These are phyloP conservation scores for Volucella zonaria DNA, from an alignment of 2,888 invertebrate species.

Conservation along the genomic window DNA sequence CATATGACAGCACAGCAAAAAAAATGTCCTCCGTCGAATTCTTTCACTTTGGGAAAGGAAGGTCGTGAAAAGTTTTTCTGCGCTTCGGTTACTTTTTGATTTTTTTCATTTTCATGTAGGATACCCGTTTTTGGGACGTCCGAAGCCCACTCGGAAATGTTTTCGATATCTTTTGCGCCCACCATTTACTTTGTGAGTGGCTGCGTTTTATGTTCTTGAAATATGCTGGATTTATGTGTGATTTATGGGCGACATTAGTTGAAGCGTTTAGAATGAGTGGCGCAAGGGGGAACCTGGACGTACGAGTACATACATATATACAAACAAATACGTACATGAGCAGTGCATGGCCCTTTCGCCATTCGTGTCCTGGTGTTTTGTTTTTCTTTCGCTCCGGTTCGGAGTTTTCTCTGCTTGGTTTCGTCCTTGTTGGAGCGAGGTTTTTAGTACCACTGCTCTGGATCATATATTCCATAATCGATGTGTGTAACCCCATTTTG, in stretches of 20 bases:
- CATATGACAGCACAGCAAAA: conserved; percentile 1
- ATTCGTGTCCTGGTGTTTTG: conserved; percentile 4
- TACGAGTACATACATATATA: conserved; percentile 17
- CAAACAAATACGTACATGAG: conserved; percentile 3
- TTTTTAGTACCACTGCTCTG: neutral
- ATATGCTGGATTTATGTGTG: conserved; percentile 68
- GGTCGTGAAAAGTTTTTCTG: conserved; percentile 46
- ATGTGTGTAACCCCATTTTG: conserved; percentile 56
- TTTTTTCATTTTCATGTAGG: conserved; percentile 4
- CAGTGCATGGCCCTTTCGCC: conserved; percentile 47
- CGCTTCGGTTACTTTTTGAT: neutral
- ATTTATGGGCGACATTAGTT: conserved; percentile 66
- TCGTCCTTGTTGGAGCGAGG: conserved; percentile 20
- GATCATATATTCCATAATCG: conserved; percentile 67
- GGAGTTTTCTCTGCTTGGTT: conserved; percentile 28
- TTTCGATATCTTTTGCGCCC: conserved; percentile 63
- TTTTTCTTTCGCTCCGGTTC: conserved; percentile 6
- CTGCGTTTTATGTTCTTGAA: conserved; percentile 69
- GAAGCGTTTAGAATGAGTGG: conserved; percentile 49
- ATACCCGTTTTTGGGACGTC: neutral
- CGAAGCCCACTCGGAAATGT: conserved; percentile 31
- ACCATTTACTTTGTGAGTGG: conserved; percentile 51
- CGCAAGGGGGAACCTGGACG: neutral
- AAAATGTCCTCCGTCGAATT: neutral
- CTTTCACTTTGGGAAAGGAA: neutral